These are phyloP conservation scores for Ochropleura plecta DNA, from an alignment of 2,888 invertebrate species.

Conservation along the genomic window DNA sequence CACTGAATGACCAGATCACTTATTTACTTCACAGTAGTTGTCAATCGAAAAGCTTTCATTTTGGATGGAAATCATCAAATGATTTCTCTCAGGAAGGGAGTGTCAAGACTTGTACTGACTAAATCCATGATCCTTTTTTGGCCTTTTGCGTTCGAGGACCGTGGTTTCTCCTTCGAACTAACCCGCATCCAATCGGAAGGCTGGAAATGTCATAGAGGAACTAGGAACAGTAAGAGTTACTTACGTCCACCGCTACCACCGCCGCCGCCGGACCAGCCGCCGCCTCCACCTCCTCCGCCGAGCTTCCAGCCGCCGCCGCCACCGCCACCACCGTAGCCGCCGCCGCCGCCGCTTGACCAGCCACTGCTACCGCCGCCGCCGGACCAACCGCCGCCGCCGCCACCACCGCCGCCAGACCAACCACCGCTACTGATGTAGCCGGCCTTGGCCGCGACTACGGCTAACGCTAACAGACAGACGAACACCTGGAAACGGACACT, in stretches of 20 bases:
- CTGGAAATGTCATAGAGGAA: not conserved
- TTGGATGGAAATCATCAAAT: too few species aligned
- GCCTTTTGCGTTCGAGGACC: too few species aligned
- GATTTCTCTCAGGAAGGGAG: too few species aligned
- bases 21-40: not conserved
- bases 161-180: too few species aligned
- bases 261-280: conserved; percentile 68
- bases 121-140: too few species aligned
- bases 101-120: too few species aligned
- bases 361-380: conserved; percentile 70
- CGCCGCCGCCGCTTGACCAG: conserved; percentile 76
- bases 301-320: conserved; percentile 67
- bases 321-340: conserved; percentile 78
- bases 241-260: conserved; percentile 64
- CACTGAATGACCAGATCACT: not conserved
- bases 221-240: conserved; percentile 6
- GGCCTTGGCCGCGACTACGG: conserved; percentile 79
- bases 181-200: not conserved
- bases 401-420: conserved; percentile 76
- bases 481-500: conserved; percentile 78
- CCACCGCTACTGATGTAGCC: conserved; percentile 79
- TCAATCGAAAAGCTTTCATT: too few species aligned
- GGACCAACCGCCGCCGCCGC: conserved; percentile 77
- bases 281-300: conserved; percentile 68
- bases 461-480: conserved; percentile 85